phyloP scores from a whole-genome alignment of 2,113 vertebrate genomes.

The Oceanites oceanicus region DNA sequence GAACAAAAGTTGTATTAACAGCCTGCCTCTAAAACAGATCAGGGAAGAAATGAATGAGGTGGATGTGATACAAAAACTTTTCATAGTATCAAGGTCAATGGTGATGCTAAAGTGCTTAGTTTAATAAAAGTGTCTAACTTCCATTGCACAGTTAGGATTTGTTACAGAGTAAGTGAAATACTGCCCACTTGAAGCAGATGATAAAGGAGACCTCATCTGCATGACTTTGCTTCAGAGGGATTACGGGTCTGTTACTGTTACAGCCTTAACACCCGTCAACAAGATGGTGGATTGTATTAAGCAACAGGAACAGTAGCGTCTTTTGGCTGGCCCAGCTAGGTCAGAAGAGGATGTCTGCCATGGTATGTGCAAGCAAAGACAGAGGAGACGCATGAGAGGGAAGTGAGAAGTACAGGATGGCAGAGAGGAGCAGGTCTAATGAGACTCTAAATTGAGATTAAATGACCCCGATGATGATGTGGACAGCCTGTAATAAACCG shows the following conservation, averaged over 20 bases:
- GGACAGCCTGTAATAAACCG: neutral
- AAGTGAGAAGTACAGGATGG: neutral
- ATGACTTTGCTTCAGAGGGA: neutral
- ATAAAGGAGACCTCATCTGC: neutral
- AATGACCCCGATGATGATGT: neutral
- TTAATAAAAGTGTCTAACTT: neutral
- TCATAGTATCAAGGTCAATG: neutral
- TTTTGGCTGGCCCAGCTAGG: neutral
- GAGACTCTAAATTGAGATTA: neutral
- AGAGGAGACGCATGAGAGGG: neutral
- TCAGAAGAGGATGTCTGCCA: neutral
- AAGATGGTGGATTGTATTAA: neutral
- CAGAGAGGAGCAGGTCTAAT: neutral
- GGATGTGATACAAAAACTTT: neutral
- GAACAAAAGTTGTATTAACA: neutral
- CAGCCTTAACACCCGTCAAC: neutral
- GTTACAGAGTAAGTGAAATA: neutral
- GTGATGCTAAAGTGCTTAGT: neutral
- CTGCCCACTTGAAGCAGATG: neutral
- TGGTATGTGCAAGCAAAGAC: neutral
- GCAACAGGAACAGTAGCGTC: neutral
- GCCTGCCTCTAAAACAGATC: neutral
- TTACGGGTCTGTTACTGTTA: neutral
- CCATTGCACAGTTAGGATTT: neutral
- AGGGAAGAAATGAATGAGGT: neutral